phyloP scores from a whole-genome alignment of 2,888 invertebrate species.

The Euplagia quadripunctaria region DNA sequence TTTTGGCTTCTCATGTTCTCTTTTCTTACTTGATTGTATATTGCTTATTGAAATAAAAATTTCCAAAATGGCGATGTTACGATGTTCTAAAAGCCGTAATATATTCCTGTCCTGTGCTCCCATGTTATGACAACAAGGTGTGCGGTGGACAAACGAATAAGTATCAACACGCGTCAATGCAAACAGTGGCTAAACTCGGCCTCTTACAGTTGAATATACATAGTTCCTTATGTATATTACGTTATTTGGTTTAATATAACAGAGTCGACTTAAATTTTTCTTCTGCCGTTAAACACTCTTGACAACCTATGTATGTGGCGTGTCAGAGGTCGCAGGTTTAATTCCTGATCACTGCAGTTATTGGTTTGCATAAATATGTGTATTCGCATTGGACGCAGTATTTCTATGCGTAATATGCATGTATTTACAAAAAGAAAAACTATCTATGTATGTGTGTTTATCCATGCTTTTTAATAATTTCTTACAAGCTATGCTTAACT shows the following conservation, averaged over 20 bases:
- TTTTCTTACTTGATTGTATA: not conserved
- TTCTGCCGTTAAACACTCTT: not conserved
- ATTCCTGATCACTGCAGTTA: too few relatives aligned
- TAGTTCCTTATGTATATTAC: too few relatives aligned
- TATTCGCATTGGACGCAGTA: too few relatives aligned
- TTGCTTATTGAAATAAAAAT: not conserved
- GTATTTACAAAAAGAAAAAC: too few relatives aligned
- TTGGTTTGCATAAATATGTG: too few relatives aligned
- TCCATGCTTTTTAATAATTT: too few relatives aligned
- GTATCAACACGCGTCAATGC: not conserved
- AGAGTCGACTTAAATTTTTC: not conserved
- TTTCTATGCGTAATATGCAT: too few relatives aligned
- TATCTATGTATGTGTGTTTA: too few relatives aligned
- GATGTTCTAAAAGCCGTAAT: not conserved
- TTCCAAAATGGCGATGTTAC: not conserved
- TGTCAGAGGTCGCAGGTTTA: too few relatives aligned
- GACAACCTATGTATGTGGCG: not conserved
- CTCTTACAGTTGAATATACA: not conserved
- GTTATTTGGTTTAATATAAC: not conserved
- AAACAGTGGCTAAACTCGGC: not conserved
- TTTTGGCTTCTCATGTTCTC: not conserved
- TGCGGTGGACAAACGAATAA: not conserved
- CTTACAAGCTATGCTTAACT: too few relatives aligned
- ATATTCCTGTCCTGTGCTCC: not conserved
- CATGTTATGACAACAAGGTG: conserved; percentile 1